Conservation (phyloP, 2,113 vertebrate genomes). For the Geococcyx californianus region DNA sequence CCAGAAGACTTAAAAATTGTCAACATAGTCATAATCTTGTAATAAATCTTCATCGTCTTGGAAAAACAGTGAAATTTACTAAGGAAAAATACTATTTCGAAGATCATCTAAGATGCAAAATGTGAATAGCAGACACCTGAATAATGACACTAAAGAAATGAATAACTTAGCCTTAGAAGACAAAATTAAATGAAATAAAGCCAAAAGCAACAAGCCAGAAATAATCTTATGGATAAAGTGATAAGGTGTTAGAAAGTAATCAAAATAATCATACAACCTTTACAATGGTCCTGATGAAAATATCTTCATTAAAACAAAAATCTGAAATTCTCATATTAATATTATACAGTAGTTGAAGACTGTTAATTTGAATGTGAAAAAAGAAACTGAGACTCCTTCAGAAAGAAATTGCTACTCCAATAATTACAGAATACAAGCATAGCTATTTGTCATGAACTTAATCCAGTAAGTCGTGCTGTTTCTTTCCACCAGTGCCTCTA, state of each 20-base stretch:
- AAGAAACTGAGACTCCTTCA: not conserved
- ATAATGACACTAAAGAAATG: not conserved
- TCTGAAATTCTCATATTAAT: not conserved
- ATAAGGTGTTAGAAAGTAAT: constrained; percentile 7
- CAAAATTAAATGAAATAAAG: not conserved
- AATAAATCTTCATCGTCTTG: not conserved
- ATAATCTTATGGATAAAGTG: not conserved
- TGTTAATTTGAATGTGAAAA: not conserved
- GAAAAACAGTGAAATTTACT: not conserved
- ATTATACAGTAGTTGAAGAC: not conserved
- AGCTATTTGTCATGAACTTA: not conserved
- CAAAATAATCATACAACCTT: not conserved
- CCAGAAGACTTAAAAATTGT: not conserved
- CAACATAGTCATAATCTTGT: not conserved
- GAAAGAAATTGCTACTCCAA: not conserved
- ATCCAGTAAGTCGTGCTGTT: not conserved
- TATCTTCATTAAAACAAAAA: not conserved
- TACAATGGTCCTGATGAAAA: not conserved
- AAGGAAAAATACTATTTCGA: constrained; percentile 29
- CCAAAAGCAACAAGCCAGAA: not conserved
- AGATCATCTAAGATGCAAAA: not conserved
- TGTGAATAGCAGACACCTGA: not conserved
- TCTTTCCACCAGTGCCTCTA: not conserved
- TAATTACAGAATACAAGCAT: not conserved
- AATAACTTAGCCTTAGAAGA: not conserved